These are phyloP conservation scores for Lytechinus pictus DNA, from an alignment of 35 echinoderm and acorn worm genomes.

Conservation along the genomic window DNA sequence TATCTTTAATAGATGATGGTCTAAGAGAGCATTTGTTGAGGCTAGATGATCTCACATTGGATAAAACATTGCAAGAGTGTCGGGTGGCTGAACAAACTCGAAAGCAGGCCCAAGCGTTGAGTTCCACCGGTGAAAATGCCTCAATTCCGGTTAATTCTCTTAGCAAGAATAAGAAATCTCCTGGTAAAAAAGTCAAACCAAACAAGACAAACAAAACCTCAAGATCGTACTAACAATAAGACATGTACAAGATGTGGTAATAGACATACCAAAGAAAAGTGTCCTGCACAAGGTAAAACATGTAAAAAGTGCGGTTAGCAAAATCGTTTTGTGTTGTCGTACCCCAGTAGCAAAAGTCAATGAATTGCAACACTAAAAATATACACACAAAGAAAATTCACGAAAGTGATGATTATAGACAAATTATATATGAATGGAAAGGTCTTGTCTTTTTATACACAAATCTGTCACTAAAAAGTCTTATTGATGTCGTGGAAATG, in stretches of 20 bases:
- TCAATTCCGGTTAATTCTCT: neutral
- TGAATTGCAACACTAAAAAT: too few relatives aligned
- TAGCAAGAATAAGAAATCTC: neutral
- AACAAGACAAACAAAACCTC: neutral
- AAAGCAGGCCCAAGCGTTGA: constrained; percentile 8
- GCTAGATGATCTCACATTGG: neutral
- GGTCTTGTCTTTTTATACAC: too few relatives aligned
- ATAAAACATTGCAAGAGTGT: constrained; percentile 35
- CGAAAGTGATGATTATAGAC: too few relatives aligned
- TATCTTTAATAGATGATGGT: constrained; percentile 30
- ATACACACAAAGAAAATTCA: too few relatives aligned
- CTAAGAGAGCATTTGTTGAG: constrained; percentile 48
- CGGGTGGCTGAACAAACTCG: constrained; percentile 21
- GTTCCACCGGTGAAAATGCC: neutral
- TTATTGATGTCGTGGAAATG: too few relatives aligned
- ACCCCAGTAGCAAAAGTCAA: neutral
- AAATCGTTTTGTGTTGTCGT: neutral
- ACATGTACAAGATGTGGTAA: neutral
- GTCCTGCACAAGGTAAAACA: neutral
- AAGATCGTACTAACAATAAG: neutral
- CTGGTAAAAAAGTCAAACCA: neutral
- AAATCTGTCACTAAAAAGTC: too few relatives aligned
- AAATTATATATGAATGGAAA: too few relatives aligned
- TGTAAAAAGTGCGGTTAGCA: neutral
- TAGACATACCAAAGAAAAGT: neutral